Evolutionary conservation across 2,888 invertebrate genomes (phyloP).

Genomic region (Clitarchus hookeri): DNA sequence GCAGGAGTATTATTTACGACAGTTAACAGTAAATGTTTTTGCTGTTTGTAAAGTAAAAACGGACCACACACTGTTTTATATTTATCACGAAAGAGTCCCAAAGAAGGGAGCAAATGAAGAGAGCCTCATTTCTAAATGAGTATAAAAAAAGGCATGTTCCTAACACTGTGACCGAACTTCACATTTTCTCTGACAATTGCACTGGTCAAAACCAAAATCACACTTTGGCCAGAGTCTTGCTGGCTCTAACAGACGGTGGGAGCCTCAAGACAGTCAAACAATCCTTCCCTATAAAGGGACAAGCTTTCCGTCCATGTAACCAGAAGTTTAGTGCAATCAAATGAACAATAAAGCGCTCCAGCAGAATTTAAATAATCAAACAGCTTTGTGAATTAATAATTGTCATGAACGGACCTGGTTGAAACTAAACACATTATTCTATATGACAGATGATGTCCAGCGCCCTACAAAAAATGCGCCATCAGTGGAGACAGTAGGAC

Average conservation of each 20-base stretch:
- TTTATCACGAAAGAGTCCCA: no score
- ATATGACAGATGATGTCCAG: not conserved
- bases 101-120: no score
- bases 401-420: not conserved
- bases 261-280: not conserved
- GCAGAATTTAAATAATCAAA: not conserved
- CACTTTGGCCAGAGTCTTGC: no score
- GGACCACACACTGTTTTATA: no score
- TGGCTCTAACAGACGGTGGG: not conserved
- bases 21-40: no score
- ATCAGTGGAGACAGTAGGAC: not conserved
- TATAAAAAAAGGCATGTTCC: no score
- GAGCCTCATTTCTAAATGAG: no score
- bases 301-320: not conserved
- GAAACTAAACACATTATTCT: not conserved
- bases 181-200: no score
- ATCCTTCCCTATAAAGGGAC: not conserved
- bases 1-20: not conserved
- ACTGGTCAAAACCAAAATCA: no score
- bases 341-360: not conserved
- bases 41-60: no score
- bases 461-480: not conserved
- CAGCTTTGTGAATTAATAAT: not conserved
- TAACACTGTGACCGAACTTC: no score
- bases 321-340: not conserved